These are phyloP conservation scores for Papilio polytes DNA, from an alignment of 1,140 invertebrate genomes.

Conservation along the genomic window DNA sequence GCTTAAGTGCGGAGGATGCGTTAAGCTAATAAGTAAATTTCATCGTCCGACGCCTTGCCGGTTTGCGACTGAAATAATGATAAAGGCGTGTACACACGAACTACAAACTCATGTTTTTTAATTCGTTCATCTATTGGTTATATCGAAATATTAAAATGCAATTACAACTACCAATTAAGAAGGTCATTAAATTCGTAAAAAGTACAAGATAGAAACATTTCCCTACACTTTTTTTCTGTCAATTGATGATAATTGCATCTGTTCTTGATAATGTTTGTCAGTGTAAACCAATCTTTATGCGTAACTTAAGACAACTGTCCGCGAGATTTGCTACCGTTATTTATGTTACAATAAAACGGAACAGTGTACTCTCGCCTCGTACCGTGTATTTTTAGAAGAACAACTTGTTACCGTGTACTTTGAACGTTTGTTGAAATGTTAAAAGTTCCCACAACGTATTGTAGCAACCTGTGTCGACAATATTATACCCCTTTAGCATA, in stretches of 20 bases:
- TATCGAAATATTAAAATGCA: too few species aligned
- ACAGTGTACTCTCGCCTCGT: slow-evolving; percentile 10
- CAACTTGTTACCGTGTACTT: slow-evolving; percentile 10
- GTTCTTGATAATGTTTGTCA: not conserved
- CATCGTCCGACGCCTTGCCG: slow-evolving; percentile 21
- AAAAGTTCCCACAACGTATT: not conserved
- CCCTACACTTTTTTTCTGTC: too few species aligned
- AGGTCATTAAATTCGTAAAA: too few species aligned
- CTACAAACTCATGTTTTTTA: too few species aligned
- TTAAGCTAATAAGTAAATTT: slow-evolving; percentile 40
- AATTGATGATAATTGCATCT: too few species aligned
- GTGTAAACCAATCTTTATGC: slow-evolving; percentile 1
- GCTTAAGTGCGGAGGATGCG: slow-evolving; percentile 37
- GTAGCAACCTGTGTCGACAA: not conserved
- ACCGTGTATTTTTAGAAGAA: slow-evolving; percentile 28
- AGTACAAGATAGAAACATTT: too few species aligned
- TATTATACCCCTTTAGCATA: too few species aligned
- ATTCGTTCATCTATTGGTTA: too few species aligned
- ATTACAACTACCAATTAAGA: too few species aligned
- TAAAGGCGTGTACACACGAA: slow-evolving; percentile 11
- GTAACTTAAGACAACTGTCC: not conserved
- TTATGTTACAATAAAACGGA: slow-evolving; percentile 34
- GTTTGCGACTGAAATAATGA: slow-evolving; percentile 28
- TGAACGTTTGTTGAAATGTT: slow-evolving; percentile 8
- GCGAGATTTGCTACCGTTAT: slow-evolving; percentile 28